Evolutionary conservation across 1,140 invertebrate species (phyloP).

Genomic region (Solen grandis): DNA sequence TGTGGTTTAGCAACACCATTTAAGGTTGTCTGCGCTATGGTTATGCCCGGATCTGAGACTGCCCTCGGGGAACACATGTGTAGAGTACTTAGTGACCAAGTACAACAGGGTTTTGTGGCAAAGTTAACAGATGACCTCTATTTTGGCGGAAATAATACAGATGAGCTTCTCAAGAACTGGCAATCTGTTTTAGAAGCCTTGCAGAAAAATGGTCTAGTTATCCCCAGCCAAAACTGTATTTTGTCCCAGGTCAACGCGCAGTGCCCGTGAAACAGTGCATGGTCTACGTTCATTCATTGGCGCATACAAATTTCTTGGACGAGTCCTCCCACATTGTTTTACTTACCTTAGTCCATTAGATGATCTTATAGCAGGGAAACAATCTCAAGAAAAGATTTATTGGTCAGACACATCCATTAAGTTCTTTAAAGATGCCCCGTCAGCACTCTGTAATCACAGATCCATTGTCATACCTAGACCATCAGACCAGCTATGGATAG

Average conservation of each 20-base stretch:
- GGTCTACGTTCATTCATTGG: slow-evolving; percentile 50
- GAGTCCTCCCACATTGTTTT: slow-evolving; percentile 28
- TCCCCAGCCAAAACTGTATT: background rate
- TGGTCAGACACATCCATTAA: slow-evolving; percentile 32
- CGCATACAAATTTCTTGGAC: slow-evolving; percentile 42
- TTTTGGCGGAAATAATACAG: background rate
- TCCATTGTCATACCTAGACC: slow-evolving; percentile 1
- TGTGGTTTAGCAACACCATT: slow-evolving; percentile 38
- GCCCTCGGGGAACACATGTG: slow-evolving; percentile 44
- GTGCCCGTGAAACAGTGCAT: slow-evolving; percentile 25
- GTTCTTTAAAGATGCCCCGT: slow-evolving; percentile 18
- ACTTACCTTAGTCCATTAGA: background rate
- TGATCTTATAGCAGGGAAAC: slow-evolving; percentile 22
- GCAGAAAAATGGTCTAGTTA: background rate
- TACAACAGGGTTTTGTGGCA: slow-evolving; percentile 35
- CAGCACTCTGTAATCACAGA: background rate
- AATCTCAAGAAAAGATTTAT: slow-evolving; percentile 36
- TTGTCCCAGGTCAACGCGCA: background rate
- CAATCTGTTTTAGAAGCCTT: background rate
- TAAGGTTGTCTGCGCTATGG: slow-evolving; percentile 47
- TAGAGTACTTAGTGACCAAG: slow-evolving; percentile 39
- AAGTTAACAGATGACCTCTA: slow-evolving; percentile 1
- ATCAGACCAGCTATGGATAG: slow-evolving; percentile 56
- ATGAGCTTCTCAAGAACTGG: background rate
- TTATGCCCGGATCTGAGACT: slow-evolving; percentile 51